These are phyloP conservation scores for Hyperoplus immaculatus DNA, from an alignment of 2,797 vertebrate species.

Conservation along the genomic window DNA sequence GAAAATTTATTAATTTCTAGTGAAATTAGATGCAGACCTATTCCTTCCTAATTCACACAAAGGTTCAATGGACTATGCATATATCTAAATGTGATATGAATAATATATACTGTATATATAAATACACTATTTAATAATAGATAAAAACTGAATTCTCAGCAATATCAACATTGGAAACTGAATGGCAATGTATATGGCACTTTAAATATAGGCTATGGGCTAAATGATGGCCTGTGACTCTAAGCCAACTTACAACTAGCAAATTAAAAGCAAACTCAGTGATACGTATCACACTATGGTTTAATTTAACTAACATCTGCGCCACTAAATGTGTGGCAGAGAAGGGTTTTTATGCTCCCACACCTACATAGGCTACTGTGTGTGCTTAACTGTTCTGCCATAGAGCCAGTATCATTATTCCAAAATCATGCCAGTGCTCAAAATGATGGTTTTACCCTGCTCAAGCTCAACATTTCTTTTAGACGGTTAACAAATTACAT, in stretches of 20 bases:
- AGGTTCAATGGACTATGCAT: background rate
- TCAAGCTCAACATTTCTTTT: background rate
- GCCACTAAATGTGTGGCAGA: constrained; percentile 30
- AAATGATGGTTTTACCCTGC: constrained; percentile 1
- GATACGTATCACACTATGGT: constrained; percentile 43
- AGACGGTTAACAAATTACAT: background rate
- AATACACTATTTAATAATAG: too few species aligned
- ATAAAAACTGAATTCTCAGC: too few species aligned
- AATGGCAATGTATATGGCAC: background rate
- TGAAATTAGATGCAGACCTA: background rate
- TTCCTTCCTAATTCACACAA: background rate
- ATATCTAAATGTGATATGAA: background rate
- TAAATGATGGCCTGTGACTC: constrained; percentile 1
- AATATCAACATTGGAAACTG: too few species aligned
- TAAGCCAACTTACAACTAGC: background rate
- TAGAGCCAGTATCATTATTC: constrained; percentile 21
- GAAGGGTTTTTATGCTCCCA: constrained; percentile 18
- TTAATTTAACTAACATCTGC: constrained; percentile 53
- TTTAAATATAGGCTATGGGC: background rate
- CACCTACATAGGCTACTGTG: constrained; percentile 31
- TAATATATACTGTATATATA: background rate
- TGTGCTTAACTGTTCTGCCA: constrained; percentile 17
- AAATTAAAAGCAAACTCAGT: constrained; percentile 20
- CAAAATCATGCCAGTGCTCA: constrained; percentile 9
- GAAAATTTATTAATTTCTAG: background rate